A percentile compares a stretch with the other conserved stretches of the same genome.
Evolutionary conservation across 2,888 invertebrate genomes (phyloP).

Genomic region (Eupeodes latifasciatus): DNA sequence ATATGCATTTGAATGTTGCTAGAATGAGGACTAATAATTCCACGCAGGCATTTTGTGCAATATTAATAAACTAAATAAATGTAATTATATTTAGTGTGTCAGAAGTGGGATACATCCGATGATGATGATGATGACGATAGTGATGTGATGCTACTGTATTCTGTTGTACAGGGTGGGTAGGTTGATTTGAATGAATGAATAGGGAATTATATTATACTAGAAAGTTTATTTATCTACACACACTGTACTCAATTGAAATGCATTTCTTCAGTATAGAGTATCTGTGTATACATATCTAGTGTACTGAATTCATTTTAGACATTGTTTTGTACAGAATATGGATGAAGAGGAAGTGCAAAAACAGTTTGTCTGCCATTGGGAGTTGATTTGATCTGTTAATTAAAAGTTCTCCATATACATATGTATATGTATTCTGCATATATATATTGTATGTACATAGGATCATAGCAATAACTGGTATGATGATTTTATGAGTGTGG

Average conservation of each 20-base stretch:
- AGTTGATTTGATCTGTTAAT: constrained; percentile 49
- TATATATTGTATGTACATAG: no score
- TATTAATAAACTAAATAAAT: constrained; percentile 72
- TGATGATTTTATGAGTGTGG: background rate
- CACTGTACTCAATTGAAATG: background rate
- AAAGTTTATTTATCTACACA: background rate
- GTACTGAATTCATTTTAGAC: constrained; percentile 2
- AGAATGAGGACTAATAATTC: constrained; percentile 30
- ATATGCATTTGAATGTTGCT: constrained; percentile 58
- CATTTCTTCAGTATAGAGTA: constrained; percentile 8
- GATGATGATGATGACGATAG: background rate
- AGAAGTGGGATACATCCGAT: constrained; percentile 19
- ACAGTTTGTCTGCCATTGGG: constrained; percentile 16
- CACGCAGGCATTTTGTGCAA: constrained; percentile 64
- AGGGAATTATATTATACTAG: background rate
- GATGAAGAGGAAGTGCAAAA: constrained; percentile 24
- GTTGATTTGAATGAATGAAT: constrained; percentile 43
- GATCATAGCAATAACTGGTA: no score
- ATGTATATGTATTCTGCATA: background rate
- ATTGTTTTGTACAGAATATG: constrained; percentile 5
- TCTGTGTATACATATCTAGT: no score
- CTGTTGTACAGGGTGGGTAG: background rate
- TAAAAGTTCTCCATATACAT: constrained; percentile 30
- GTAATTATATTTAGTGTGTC: constrained; percentile 51
- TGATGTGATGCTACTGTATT: background rate